Percentiles rank a stretch among this genome's conserved stretches.
Conservation (phyloP, 2,888 invertebrate species). For the Trisateles emortualis region DNA sequence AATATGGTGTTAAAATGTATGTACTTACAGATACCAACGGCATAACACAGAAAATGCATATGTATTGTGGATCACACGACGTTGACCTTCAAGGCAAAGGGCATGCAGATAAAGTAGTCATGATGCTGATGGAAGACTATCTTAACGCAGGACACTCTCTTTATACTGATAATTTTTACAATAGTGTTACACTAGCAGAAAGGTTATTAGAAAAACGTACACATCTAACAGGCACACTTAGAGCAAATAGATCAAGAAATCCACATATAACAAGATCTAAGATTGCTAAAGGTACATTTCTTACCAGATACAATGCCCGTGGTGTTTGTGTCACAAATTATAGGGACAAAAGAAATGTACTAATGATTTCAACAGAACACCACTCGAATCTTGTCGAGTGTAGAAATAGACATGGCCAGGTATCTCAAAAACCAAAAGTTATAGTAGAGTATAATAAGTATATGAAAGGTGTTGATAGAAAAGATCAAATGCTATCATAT, state of each 20-base stretch:
- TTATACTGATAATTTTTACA: constrained; percentile 32
- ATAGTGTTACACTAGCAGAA: constrained; percentile 23
- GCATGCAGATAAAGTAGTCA: constrained; percentile 32
- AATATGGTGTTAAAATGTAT: constrained; percentile 15
- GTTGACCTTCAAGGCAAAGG: constrained; percentile 13
- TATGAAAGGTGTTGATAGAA: constrained; percentile 26
- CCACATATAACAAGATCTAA: background rate
- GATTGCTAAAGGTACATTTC: background rate
- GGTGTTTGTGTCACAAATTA: constrained; percentile 13
- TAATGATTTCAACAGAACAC: constrained; percentile 20
- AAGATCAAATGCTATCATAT: constrained; percentile 25
- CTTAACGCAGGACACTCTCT: constrained; percentile 22
- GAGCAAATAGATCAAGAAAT: constrained; percentile 12
- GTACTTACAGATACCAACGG: constrained; percentile 9
- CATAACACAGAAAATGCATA: constrained; percentile 7
- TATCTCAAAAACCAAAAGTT: background rate
- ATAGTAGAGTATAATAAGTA: constrained; percentile 7
- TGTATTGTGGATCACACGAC: constrained; percentile 20
- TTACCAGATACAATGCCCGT: background rate
- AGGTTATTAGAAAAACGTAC: constrained; percentile 18
- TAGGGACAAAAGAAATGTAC: constrained; percentile 16
- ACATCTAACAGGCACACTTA: constrained; percentile 23
- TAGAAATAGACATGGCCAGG: background rate
- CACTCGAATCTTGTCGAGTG: background rate
- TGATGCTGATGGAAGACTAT: constrained; percentile 23